A percentile compares a stretch with the other conserved stretches of the same genome.
These are phyloP conservation scores for Apamea anceps DNA, from an alignment of 2,888 invertebrate species.

Conservation along the genomic window DNA sequence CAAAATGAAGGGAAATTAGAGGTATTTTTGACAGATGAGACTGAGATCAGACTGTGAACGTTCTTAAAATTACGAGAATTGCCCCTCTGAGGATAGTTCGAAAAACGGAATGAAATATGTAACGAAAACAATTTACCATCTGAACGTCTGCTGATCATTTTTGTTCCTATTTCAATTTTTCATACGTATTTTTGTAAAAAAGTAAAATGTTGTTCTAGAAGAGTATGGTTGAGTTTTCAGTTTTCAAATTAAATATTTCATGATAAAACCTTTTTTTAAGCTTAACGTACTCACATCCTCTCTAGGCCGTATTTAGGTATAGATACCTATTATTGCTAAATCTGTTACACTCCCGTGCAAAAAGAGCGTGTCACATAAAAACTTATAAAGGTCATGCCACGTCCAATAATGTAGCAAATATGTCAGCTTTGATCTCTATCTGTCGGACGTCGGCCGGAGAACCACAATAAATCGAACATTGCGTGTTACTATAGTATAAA, in stretches of 20 bases:
- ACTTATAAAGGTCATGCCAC: conserved; percentile 26
- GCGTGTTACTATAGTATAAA: conserved; percentile 87
- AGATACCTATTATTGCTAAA: conserved; percentile 8
- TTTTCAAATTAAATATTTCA: not conserved
- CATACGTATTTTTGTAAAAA: not conserved
- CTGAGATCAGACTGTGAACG: too few relatives aligned
- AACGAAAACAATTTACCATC: conserved; percentile 7
- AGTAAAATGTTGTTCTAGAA: not conserved
- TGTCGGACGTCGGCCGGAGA: conserved; percentile 37
- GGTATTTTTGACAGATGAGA: too few relatives aligned
- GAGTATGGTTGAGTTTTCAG: not conserved
- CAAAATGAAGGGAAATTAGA: too few relatives aligned
- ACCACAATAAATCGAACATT: conserved; percentile 74
- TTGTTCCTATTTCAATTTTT: conserved; percentile 7
- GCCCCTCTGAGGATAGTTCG: not conserved
- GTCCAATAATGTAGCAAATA: conserved; percentile 46
- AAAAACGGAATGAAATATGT: conserved; percentile 6
- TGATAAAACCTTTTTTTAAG: not conserved
- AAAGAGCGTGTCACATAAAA: conserved; percentile 27
- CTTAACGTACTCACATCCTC: not conserved
- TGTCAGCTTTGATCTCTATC: conserved; percentile 60
- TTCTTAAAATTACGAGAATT: too few relatives aligned
- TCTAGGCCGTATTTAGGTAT: not conserved
- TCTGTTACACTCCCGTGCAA: not conserved
- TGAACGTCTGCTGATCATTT: conserved; percentile 13